Base-by-base conservation (phyloP, 2,797 vertebrate genomes). In the Lycodopsis pacificus region DNA sequence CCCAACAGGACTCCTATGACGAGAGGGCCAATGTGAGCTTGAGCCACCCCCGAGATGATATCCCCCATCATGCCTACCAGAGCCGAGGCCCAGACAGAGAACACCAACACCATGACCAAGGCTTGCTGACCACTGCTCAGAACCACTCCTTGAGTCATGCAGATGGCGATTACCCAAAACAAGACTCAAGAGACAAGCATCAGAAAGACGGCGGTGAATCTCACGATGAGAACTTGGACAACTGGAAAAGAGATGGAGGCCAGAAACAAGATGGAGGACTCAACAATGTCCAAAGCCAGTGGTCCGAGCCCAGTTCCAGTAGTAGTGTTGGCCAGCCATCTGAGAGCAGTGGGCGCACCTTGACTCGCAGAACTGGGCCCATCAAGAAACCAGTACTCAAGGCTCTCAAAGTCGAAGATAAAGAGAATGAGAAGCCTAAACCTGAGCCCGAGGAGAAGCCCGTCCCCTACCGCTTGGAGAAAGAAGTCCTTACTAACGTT, bases 341-440 rank as follows among this genome's bases (percentile, higher is more conserved):
- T 20, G 98, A 99, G 85, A 94, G 93, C 17, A 94, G 92, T 0
- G 92, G 96, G 11, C 96, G 97, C 65, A 93, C 92, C 32, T 66
- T 95, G 71, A 95, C 92, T 1, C 96, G 98, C 57, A 94, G 98
- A 83, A 98, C 98, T 0, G 98, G 98, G 2, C 98, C 97, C 0
- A 99, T 99, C 85, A 99, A 99, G 94, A 99, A 99, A 57, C 98
- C 98, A 0, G 97, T 99, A 69, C 96, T 99, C 30, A 99, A 99
- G 87, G 97, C 98, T 69, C 96, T 99, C 25, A 99, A 99, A 86
- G 97, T 99, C 1, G 98, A 99, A 76, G 98, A 99, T 73, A 99
- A 99, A 80, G 97, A 98, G 80, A 98, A 97, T 48, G 98, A 98
- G 73, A 96, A 97, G 56, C 97, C 97, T 62, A 98, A 97, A 88